Percentiles rank a stretch among this genome's conserved stretches.
phyloP scores from a whole-genome alignment of 1,140 invertebrate species.

The Acyrthosiphon pisum region DNA sequence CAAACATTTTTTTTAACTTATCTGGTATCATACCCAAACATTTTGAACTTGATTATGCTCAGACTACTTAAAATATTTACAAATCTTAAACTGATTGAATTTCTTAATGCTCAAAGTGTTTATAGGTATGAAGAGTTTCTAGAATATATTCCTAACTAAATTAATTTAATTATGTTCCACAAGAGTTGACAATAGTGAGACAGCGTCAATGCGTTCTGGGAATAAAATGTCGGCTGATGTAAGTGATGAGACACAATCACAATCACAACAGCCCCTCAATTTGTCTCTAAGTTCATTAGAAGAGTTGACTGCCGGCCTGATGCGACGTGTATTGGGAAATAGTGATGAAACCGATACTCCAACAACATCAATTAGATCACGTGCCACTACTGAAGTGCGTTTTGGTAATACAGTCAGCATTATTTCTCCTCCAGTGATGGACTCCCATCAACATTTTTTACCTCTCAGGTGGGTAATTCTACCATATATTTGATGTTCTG shows the following conservation, averaged over 20 bases:
- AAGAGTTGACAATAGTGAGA: constrained; percentile 50
- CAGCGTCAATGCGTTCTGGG: constrained; percentile 36
- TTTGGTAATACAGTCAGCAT: constrained; percentile 53
- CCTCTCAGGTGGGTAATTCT: constrained; percentile 19
- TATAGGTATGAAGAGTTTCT: background rate
- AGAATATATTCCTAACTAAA: background rate
- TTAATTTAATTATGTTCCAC: background rate
- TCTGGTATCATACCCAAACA: background rate
- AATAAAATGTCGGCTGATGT: constrained; percentile 40
- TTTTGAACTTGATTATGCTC: background rate
- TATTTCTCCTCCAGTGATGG: constrained; percentile 28
- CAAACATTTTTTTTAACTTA: background rate
- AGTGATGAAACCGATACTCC: constrained; percentile 35
- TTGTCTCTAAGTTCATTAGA: constrained; percentile 67
- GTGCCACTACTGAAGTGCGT: constrained; percentile 35
- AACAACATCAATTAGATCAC: background rate
- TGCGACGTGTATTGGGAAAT: constrained; percentile 62
- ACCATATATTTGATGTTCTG: background rate
- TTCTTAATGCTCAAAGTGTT: background rate
- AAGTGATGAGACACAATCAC: constrained; percentile 27
- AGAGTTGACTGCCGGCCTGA: constrained; percentile 64
- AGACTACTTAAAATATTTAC: background rate
- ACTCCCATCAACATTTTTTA: constrained; percentile 44
- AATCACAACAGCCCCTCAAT: constrained; percentile 59
- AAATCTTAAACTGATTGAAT: background rate